Base-by-base conservation (phyloP, 2,797 vertebrate species). In the Malurus leucopterus region DNA sequence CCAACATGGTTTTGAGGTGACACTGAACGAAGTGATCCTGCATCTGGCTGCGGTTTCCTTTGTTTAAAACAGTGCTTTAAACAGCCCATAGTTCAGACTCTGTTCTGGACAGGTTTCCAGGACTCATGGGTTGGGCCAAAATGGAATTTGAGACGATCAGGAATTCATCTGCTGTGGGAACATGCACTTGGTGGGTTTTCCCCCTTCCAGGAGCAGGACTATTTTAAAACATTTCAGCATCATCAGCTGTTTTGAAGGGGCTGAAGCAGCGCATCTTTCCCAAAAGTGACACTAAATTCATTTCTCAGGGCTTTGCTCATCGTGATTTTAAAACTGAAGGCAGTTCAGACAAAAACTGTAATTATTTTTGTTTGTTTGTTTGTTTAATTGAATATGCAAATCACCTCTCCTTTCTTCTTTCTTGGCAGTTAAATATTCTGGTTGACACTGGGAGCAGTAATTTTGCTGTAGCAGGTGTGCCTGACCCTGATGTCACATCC, bases 381-480 rank as follows among this genome's bases (percentile, higher is more conserved):
- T 81, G 29, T 47, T 83, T 84, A 62, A 59, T 49, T 77, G 49
- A 44, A 43, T 87, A 46, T 91, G 65, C 74, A 94, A 92, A 91
- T 79, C 79, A 77, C 73, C 13, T 77, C 67, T 85, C 46, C 36
- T 91, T 76, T 86, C 38, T 75, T 69, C 73, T 76, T 57, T 98
- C 87, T 92, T 91, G 94, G 74, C 98, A 99, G 99, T 91, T 99
- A 54, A 99, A 99, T 96, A 99, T 99, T 95, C 98, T 99, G 93
- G 98, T 99, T 72, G 99, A 99, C 92, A 99, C 99, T 0, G 99
- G 99, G 77, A 99, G 99, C 98, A 99, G 99, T 94, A 99, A 99
- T 98, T 99, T 99, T 86, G 99, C 99, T 3, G 99, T 99, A 90
- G 99, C 99, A 4, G 98, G 98, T 0, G 97, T 98, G 30, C 95